Evolutionary conservation across 2,888 invertebrate species (phyloP), one percentile per base, ranked within the genome.

Genomic region (Panorpa germanica): DNA sequence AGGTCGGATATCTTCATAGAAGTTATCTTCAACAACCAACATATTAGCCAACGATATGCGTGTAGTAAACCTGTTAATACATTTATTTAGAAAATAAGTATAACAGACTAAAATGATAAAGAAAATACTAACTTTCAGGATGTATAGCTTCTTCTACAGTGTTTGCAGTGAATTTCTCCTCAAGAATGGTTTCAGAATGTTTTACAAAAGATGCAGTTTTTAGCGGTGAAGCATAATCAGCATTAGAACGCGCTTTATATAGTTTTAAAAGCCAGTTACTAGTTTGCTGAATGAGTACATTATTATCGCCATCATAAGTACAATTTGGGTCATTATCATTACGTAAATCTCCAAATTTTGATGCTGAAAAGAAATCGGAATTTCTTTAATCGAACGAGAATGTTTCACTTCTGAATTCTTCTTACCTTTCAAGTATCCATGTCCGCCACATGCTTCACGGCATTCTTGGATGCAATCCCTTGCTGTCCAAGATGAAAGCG

Each of bases 381-480:
- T 12, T 7, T 13, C 11, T 30, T n/a, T n/a, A n/a, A n/a, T n/a
- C n/a, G n/a, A n/a, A n/a, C n/a, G n/a, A n/a, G n/a, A n/a, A n/a
- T n/a, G n/a, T n/a, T n/a, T n/a, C n/a, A n/a, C n/a, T n/a, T 22
- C 9, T 20, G 10, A 15, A 23, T 15, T 18, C 14, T 34, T 23
- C 9, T 17, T 31, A 70, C 71, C 67, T 56, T 70, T 72, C 3
- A 81, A 52, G 47, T 90, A 95, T 0, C 95, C 95, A 53, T 95
- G 93, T 5, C 95, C 95, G 3, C 90, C 95, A 48, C 93, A 91
- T 1, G 85, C 78, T 55, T 93, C 93, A 34, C 95, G 60, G 43
- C 85, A 85, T 53, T 88, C 83, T 56, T 93, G 91, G 37, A 93
- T 78, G 11, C 72, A 81, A 55, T 88, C 83, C 21, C 81, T 62